phyloP scores from a whole-genome alignment of 2,888 invertebrate genomes.

The Philaethria dido region DNA sequence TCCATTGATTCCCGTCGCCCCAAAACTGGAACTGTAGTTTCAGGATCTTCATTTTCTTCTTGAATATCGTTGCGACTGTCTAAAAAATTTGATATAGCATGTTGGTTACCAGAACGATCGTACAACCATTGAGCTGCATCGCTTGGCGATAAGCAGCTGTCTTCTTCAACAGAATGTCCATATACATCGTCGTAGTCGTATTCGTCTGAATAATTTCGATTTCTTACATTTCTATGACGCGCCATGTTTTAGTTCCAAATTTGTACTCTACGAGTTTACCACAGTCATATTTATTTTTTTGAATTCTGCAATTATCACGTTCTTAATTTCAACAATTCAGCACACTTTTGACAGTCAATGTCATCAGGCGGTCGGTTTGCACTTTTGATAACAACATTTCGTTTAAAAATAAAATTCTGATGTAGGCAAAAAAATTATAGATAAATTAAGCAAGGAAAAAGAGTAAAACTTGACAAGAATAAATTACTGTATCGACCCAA shows the following conservation, averaged over 20 bases:
- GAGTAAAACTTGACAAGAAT: too few species aligned
- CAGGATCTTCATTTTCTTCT: slow-evolving; percentile 83
- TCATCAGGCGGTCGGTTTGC: neutral
- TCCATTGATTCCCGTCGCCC: slow-evolving; percentile 77
- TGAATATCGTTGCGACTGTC: slow-evolving; percentile 90
- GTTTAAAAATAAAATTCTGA: slow-evolving; percentile 2
- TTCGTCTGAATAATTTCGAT: slow-evolving; percentile 94
- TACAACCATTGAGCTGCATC: slow-evolving; percentile 93
- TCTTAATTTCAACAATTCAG: slow-evolving; percentile 43
- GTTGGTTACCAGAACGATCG: slow-evolving; percentile 89
- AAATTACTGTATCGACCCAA: too few species aligned
- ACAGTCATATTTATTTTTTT: slow-evolving; percentile 35
- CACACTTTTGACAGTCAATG: slow-evolving; percentile 43
- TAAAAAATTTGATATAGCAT: slow-evolving; percentile 90
- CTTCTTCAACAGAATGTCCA: slow-evolving; percentile 97
- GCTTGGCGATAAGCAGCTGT: slow-evolving; percentile 94
- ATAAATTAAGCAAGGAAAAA: too few species aligned
- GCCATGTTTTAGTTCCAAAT: slow-evolving; percentile 84
- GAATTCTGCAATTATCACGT: slow-evolving; percentile 48
- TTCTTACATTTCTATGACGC: slow-evolving; percentile 92
- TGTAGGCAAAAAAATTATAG: too few species aligned
- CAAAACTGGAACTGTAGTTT: slow-evolving; percentile 52
- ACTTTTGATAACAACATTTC: slow-evolving; percentile 14
- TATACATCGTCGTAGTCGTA: slow-evolving; percentile 96
- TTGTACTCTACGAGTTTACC: slow-evolving; percentile 24